Evolutionary conservation across 2,113 vertebrate species (phyloP).

Genomic region (Alces alces): DNA sequence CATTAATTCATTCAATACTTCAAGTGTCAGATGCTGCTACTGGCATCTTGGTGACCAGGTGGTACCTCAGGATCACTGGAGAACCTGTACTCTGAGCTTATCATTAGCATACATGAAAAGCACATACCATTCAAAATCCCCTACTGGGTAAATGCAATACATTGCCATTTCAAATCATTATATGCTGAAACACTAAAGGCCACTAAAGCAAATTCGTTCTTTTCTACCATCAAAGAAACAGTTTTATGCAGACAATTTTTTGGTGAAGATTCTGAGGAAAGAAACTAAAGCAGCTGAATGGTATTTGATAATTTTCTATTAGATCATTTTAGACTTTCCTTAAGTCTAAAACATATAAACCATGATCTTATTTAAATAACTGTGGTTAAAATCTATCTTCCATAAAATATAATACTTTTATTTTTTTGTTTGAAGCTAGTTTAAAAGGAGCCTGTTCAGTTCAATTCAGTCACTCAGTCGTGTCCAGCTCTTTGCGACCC

Average conservation of each 20-base stretch:
- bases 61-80: neutral
- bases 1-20: neutral
- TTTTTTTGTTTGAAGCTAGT: neutral
- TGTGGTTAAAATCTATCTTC: neutral
- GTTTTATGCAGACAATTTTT: neutral
- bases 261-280: neutral
- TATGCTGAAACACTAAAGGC: neutral
- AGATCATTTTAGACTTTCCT: neutral
- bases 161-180: neutral
- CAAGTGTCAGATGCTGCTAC: neutral
- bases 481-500: neutral
- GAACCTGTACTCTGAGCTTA: neutral
- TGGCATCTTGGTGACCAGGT: neutral
- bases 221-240: neutral
- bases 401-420: neutral
- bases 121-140: neutral
- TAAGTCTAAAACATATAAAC: constrained; percentile 4
- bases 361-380: neutral
- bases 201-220: neutral
- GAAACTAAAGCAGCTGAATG: neutral
- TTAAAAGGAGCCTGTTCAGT: neutral
- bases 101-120: neutral
- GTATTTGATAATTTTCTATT: neutral
- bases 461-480: neutral
- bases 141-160: neutral